Base-by-base conservation (phyloP, 2,113 vertebrate genomes). In the Probosciger aterrimus region DNA sequence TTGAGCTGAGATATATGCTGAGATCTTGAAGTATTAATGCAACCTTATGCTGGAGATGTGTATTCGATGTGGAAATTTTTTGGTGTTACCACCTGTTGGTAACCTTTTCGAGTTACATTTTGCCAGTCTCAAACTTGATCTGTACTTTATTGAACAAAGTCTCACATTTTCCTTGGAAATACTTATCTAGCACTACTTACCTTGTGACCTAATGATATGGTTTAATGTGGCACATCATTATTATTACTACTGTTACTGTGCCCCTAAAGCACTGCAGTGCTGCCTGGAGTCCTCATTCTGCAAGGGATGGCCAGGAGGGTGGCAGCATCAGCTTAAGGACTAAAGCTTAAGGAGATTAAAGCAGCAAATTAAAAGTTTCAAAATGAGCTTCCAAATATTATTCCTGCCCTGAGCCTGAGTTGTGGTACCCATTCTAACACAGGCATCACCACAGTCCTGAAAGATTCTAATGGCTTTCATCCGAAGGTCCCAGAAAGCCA, bases 271-370 rank as follows among this genome's bases (percentile, higher is more conserved):
- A 5, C 37, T 2, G 3, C 5, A 14, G 81, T 1, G 1, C 10
- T 59, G 43, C 47, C 43, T 46, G 46, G 43, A 74, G n/a, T 35
- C 41, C 25, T 44, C 14, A 27, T 10, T 0, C 0, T 25, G n/a
- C 23, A 25, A 47, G 9, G 4, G 28, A 43, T 0, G 0, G 47
- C 65, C 57, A 39, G 39, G 18, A 71, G 11, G 7, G 37, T 59
- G 41, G 50, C 22, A 23, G 47, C 55, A 74, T 33, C 65, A 60
- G 41, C 71, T 27, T 10, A 49, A 73, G 24, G 28, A 52, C 18
- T 67, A 33, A 59, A 59, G 0, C 10, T 53, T 78, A 53, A 65
- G 52, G 59, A 86, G 31, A 13, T 71, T 67, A 63, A 75, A 84
- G 23, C 8, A 64, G 30, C 25, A 92, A 74, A 76, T 33, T 17